These are phyloP conservation scores for Hippocampus zosterae DNA, from an alignment of 2,113 vertebrate species.

Conservation along the genomic window DNA sequence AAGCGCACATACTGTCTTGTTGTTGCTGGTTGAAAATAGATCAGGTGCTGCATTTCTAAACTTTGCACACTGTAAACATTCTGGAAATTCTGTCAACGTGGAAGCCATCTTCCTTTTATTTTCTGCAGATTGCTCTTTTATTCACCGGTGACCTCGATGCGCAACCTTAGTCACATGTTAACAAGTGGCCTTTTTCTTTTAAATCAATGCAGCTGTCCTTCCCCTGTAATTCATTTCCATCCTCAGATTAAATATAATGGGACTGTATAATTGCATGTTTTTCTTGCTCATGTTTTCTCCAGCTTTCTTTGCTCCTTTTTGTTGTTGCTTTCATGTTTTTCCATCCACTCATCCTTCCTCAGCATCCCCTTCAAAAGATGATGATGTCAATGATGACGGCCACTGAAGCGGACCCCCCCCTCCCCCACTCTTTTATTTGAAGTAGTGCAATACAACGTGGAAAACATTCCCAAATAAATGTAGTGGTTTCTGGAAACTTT, in stretches of 20 bases:
- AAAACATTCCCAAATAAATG: neutral
- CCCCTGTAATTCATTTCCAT: neutral
- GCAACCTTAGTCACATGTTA: neutral
- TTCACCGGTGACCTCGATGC: neutral
- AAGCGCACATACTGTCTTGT: constrained; percentile 30
- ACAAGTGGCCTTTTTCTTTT: neutral
- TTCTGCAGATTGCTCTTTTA: neutral
- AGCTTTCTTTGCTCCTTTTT: neutral
- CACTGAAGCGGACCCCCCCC: neutral
- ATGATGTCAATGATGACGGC: neutral
- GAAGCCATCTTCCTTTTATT: neutral
- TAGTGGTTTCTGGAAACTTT: neutral
- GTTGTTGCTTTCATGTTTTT: neutral
- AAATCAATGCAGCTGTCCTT: neutral
- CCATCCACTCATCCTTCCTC: neutral
- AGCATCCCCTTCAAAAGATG: neutral
- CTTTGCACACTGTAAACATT: neutral
- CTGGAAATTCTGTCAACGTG: neutral
- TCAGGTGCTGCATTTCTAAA: constrained; percentile 2
- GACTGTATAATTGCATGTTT: neutral
- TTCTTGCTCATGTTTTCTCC: neutral
- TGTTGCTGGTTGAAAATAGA: constrained; percentile 45
- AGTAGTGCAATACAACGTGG: neutral
- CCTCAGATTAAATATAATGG: neutral
- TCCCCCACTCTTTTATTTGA: neutral